Evolutionary conservation across 2,888 invertebrate species (phyloP).

Genomic region (Agonum fuliginosum): DNA sequence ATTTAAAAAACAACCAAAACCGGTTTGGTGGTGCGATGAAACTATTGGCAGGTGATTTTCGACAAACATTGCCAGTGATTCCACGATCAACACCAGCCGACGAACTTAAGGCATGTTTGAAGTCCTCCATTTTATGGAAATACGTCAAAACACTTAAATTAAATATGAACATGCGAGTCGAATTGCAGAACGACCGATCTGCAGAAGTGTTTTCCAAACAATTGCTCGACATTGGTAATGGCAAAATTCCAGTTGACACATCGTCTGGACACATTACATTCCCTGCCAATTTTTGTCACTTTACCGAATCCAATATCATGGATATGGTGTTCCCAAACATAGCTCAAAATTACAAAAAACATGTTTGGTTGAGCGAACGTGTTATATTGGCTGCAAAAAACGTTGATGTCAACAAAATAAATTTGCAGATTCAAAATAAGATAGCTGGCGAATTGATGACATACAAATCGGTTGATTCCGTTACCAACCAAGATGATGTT

Average conservation of each 20-base stretch:
- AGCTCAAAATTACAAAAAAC: slow-evolving; percentile 64
- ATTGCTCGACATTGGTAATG: slow-evolving; percentile 66
- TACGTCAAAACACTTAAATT: slow-evolving; percentile 64
- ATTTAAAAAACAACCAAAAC: slow-evolving; percentile 64
- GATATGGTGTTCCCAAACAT: slow-evolving; percentile 67
- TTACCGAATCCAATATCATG: slow-evolving; percentile 65
- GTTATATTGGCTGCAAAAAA: slow-evolving; percentile 68
- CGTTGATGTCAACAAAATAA: slow-evolving; percentile 64
- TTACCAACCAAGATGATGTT: slow-evolving; percentile 60
- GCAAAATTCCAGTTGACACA: slow-evolving; percentile 64
- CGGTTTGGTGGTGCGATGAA: slow-evolving; percentile 66
- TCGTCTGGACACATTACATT: slow-evolving; percentile 65
- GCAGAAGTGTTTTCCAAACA: slow-evolving; percentile 65
- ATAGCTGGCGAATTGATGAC: slow-evolving; percentile 61
- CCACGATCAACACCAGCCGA: slow-evolving; percentile 66
- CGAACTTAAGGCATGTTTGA: slow-evolving; percentile 68
- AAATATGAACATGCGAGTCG: slow-evolving; percentile 66
- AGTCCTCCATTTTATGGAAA: slow-evolving; percentile 65
- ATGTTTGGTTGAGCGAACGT: slow-evolving; percentile 64
- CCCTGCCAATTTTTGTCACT: slow-evolving; percentile 65
- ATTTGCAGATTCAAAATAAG: slow-evolving; percentile 60
- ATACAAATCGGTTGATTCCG: slow-evolving; percentile 62
- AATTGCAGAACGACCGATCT: slow-evolving; percentile 64
- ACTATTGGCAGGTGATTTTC: slow-evolving; percentile 67
- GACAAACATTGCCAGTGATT: slow-evolving; percentile 67